These are phyloP conservation scores for Scolopax mira DNA, from an alignment of 2,113 vertebrate species.

Conservation along the genomic window DNA sequence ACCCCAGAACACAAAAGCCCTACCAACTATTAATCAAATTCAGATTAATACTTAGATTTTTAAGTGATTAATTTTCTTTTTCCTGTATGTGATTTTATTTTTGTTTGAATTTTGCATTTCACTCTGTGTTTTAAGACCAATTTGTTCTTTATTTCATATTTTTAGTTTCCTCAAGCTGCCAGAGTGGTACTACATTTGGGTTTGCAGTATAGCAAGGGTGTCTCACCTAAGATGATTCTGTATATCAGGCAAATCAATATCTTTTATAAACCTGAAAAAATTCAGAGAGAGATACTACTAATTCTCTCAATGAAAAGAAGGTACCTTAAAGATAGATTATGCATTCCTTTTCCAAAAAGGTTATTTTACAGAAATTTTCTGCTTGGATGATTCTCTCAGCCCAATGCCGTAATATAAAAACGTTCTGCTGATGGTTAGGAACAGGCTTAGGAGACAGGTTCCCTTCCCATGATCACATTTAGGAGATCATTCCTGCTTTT, in stretches of 20 bases:
- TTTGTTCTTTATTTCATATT: neutral
- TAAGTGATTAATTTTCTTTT: neutral
- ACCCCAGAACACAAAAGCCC: accelerated
- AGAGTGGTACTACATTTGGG: neutral
- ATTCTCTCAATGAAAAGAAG: neutral
- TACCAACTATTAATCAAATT: neutral
- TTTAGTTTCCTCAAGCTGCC: neutral
- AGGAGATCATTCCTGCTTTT: neutral
- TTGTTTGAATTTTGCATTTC: neutral
- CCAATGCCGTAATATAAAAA: neutral
- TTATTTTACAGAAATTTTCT: neutral
- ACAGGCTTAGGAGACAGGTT: neutral
- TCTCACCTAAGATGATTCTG: neutral
- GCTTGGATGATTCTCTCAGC: neutral
- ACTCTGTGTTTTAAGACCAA: neutral
- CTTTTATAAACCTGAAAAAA: neutral
- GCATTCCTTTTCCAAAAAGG: neutral
- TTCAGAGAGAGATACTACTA: neutral
- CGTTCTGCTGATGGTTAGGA: neutral
- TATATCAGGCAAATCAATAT: neutral
- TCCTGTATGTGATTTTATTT: neutral
- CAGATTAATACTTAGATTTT: neutral
- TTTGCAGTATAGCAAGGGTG: neutral
- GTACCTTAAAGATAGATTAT: neutral
- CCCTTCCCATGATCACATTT: neutral